A percentile compares a stretch with the other conserved stretches of the same genome.
Evolutionary conservation across 2,113 vertebrate genomes (phyloP).

Genomic region (Dromaius novaehollandiae): DNA sequence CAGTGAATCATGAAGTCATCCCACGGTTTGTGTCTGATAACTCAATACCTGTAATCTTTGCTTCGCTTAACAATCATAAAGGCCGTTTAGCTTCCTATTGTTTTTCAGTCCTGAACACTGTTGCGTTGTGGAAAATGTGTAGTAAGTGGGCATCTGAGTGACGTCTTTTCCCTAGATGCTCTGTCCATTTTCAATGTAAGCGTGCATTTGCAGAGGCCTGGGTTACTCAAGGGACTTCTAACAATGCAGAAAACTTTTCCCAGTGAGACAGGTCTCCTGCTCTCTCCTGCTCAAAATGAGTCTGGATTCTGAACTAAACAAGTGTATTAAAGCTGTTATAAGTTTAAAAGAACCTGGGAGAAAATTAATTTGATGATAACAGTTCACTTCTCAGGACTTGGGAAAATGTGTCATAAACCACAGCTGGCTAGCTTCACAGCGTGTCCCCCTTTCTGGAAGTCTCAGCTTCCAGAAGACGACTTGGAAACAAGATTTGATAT

Average conservation of each 20-base stretch:
- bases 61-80: not conserved
- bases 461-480: not conserved
- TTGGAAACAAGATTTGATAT: rapidly evolving
- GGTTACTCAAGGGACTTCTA: not conserved
- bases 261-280: not conserved
- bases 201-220: not conserved
- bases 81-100: not conserved
- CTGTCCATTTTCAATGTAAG: not conserved
- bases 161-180: not conserved
- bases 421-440: rapidly evolving
- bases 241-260: not conserved
- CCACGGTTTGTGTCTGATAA: not conserved
- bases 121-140: not conserved
- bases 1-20: not conserved
- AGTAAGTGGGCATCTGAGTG: not conserved
- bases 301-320: not conserved
- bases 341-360: not conserved
- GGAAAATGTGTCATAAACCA: not conserved
- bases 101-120: not conserved
- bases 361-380: not conserved
- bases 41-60: not conserved
- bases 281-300: not conserved
- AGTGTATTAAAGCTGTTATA: not conserved
- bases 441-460: not conserved
- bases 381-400: not conserved